Base-by-base conservation (phyloP, 1,140 invertebrate species). In the Lordiphosa stackelbergi region DNA sequence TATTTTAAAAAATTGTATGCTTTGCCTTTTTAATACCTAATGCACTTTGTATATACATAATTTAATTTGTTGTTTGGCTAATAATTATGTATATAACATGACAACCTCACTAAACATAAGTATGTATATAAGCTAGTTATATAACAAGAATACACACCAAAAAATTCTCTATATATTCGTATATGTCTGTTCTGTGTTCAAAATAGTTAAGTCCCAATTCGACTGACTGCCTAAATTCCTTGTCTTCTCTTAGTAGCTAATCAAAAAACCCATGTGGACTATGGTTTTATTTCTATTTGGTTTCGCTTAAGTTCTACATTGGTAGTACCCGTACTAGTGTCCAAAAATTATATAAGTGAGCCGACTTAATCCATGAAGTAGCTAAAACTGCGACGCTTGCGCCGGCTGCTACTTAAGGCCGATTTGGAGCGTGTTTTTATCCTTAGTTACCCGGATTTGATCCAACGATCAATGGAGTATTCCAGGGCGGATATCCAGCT, bases 391-490 rank as follows among this genome's bases (percentile, higher is more conserved):
- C 73, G 75, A 68, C 83, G 73, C 70, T 84, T 85, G 12, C 59
- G 60, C 46, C 66, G 83, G 61, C 68, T 66, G 61, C 68, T 66
- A 58, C 55, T 61, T 42, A 66, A 45, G 19, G 60, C 73, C 63
- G 78, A 86, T 59, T 65, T 81, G 47, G 73, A 71, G 63, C 74
- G 78, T 47, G 85, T 84, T 66, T 81, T 85, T 64, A 85, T 66
- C 75, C 72, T 85, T 87, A 87, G 86, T 94, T 92, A 94, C 89
- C 93, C 93, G 85, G 96, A 93, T 90, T 96, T 96, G 86, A 98
- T 95, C 97, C 97, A 98, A 73, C 96, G 91, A 89, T 97, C 96
- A 87, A 98, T 97, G 41, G 96, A 97, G 86, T 97, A 97, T 88
- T 97, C 96, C 73, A 98, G 88, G 45, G 96, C 95, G 54, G 95